Evolutionary conservation across 2,113 vertebrate genomes (phyloP).

Genomic region (Corapipo altera): DNA sequence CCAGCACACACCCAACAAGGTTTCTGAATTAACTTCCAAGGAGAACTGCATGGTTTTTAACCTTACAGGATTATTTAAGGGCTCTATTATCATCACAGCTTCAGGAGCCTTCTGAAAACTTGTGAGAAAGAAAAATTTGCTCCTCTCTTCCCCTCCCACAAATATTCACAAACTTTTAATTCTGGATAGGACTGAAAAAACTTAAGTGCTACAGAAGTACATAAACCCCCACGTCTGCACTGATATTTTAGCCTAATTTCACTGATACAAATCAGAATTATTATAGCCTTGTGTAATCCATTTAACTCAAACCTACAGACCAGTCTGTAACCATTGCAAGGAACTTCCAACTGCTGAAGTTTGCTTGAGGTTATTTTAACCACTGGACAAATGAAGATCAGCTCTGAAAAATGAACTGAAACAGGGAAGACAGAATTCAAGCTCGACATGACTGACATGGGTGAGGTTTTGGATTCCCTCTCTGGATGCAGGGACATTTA

Average conservation of each 20-base stretch:
- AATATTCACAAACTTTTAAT: neutral
- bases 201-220: conserved; percentile 2
- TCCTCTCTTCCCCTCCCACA: neutral
- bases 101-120: neutral
- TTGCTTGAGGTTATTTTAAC: neutral
- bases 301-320: neutral
- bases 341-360: neutral
- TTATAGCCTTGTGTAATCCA: neutral
- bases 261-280: neutral
- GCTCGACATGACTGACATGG: neutral
- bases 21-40: neutral
- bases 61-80: neutral
- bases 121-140: neutral
- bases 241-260: neutral
- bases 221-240: neutral
- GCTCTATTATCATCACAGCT: neutral
- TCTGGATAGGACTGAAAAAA: neutral
- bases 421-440: neutral
- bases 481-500: neutral
- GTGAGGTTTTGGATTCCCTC: neutral
- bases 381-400: neutral
- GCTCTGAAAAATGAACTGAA: neutral
- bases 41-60: neutral
- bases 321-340: neutral
- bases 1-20: neutral